phyloP scores from a whole-genome alignment of 2,797 vertebrate species.

The Okamejei kenojei region DNA sequence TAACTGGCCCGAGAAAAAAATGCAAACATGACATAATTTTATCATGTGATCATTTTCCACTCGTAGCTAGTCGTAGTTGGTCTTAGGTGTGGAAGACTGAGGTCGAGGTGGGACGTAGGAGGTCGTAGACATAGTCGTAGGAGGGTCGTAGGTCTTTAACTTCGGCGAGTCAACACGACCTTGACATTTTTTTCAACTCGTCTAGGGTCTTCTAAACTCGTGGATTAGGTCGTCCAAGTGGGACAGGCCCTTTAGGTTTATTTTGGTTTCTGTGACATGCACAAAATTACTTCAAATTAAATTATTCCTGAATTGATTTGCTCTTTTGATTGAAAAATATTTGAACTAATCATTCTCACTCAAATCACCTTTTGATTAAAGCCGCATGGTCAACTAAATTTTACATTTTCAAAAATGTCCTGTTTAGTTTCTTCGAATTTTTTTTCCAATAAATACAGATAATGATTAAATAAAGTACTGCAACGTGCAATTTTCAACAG shows the following conservation, averaged over 20 bases:
- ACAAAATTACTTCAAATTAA: conserved; percentile 1
- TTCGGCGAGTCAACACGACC: too few relatives aligned
- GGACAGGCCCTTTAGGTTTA: neutral
- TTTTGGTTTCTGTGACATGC: neutral
- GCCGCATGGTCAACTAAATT: neutral
- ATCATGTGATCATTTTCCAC: too few relatives aligned
- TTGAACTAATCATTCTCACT: neutral
- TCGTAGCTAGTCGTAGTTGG: too few relatives aligned
- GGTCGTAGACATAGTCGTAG: too few relatives aligned
- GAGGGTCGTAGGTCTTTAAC: too few relatives aligned
- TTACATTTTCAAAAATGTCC: neutral
- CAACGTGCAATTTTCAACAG: neutral
- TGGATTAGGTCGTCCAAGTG: too few relatives aligned
- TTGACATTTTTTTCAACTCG: too few relatives aligned
- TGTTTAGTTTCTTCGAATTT: neutral
- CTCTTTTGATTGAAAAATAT: neutral
- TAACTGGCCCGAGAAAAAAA: too few relatives aligned
- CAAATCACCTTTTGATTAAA: neutral
- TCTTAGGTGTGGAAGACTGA: too few relatives aligned
- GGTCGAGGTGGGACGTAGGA: too few relatives aligned
- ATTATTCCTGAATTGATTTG: neutral
- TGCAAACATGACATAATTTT: too few relatives aligned
- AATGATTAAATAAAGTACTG: neutral
- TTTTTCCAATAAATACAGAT: neutral
- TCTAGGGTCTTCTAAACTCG: too few relatives aligned